These are phyloP conservation scores for Charina bottae DNA, from an alignment of 2,113 vertebrate species.

Conservation along the genomic window DNA sequence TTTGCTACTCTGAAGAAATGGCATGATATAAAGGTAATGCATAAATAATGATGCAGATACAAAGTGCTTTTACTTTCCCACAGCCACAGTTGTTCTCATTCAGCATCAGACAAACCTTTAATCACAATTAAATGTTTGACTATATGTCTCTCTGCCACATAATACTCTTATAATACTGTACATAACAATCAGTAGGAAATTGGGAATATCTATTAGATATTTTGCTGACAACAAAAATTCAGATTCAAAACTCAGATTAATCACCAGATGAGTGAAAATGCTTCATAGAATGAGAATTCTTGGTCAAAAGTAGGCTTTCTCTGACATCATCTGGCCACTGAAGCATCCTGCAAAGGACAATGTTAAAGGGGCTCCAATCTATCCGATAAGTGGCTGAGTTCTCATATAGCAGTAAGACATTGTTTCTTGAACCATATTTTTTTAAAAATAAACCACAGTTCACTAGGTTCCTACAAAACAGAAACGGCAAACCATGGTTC, in stretches of 20 bases:
- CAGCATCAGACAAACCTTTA: neutral
- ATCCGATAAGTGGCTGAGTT: neutral
- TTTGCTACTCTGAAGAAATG: no score
- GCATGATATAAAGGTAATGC: neutral
- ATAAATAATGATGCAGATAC: neutral
- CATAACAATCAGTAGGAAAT: neutral
- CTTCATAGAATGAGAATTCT: neutral
- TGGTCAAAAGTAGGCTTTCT: neutral
- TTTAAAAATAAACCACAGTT: neutral
- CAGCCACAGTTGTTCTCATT: neutral
- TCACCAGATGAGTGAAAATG: neutral
- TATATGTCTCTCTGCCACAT: neutral
- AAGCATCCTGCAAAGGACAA: fast-evolving
- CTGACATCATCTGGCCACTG: conserved; percentile 12
- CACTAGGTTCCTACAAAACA: neutral
- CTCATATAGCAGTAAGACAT: neutral
- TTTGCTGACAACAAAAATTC: neutral
- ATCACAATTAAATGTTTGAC: neutral
- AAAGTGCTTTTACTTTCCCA: neutral
- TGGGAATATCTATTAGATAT: neutral
- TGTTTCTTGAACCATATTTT: neutral
- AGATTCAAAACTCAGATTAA: neutral
- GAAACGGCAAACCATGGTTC: neutral
- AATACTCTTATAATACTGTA: neutral
- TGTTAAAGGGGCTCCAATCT: fast-evolving